Conservation (phyloP, 2,888 invertebrate genomes). For the Machimus rusticus region DNA sequence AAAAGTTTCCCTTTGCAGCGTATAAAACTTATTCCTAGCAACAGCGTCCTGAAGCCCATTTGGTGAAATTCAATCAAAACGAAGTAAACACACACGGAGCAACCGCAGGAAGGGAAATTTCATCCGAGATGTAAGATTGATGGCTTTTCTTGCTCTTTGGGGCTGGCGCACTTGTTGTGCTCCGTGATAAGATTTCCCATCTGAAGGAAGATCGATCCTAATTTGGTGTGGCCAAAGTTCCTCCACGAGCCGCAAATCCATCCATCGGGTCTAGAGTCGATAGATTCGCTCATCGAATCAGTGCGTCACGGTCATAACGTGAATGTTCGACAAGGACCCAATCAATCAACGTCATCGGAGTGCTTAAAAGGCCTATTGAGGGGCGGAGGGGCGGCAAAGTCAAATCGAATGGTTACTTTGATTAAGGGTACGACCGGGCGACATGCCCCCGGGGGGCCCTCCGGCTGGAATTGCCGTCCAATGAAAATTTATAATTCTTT, state of each 20-base stretch:
- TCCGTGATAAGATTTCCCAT: neutral
- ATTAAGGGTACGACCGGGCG: neutral
- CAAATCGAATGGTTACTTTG: neutral
- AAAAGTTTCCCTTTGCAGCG: neutral
- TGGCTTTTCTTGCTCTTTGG: neutral
- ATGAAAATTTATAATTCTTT: neutral
- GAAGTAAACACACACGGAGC: neutral
- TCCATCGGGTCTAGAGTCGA: neutral
- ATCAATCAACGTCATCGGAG: constrained; percentile 4
- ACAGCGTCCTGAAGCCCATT: neutral
- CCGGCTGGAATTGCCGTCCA: neutral
- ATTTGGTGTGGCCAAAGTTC: neutral
- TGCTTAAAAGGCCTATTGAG: neutral
- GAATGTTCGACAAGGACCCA: neutral
- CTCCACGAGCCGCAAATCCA: neutral
- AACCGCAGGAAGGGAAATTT: neutral
- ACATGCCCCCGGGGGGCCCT: neutral
- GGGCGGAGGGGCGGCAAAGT: neutral
- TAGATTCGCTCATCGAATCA: neutral
- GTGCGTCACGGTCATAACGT: neutral
- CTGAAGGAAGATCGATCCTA: neutral
- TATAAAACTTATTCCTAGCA: neutral
- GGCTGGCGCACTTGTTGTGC: neutral
- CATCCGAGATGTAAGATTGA: neutral
- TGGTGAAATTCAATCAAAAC: neutral